Percentiles rank a stretch among this genome's conserved stretches.
Conservation (phyloP, 2,797 vertebrate genomes). For the Centroberyx gerrardi region DNA sequence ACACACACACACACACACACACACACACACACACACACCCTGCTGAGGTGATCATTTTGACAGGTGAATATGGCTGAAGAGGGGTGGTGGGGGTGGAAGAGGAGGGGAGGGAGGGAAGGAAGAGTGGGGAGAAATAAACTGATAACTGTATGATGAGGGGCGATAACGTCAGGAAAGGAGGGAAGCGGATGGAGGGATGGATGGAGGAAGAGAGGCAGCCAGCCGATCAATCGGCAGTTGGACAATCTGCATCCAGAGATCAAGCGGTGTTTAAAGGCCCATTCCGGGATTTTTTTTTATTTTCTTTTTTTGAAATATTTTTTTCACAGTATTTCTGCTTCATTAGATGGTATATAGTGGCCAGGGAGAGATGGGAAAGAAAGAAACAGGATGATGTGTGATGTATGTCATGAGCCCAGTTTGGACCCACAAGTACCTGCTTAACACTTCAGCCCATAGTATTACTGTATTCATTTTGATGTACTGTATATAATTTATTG, state of each 20-base stretch:
- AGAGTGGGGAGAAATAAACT: conserved; percentile 71
- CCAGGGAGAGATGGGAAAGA: too few relatives aligned
- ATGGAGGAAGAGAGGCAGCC: conserved; percentile 54
- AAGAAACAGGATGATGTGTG: too few relatives aligned
- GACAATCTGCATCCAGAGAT: conserved; percentile 74
- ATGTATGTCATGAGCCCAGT: too few relatives aligned
- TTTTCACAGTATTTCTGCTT: conserved; percentile 21
- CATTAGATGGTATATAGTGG: neutral
- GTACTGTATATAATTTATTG: too few relatives aligned
- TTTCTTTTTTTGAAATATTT: neutral
- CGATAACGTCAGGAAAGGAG: conserved; percentile 74
- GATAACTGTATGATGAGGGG: conserved; percentile 80
- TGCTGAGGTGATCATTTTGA: conserved; percentile 72
- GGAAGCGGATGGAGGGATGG: conserved; percentile 62
- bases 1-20: conserved; percentile 44
- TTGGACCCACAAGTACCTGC: too few relatives aligned
- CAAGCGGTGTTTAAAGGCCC: conserved; percentile 35
- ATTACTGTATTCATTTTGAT: too few relatives aligned
- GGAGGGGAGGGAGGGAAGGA: conserved; percentile 53
- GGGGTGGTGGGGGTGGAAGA: conserved; percentile 34
- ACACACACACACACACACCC: conserved; percentile 44
- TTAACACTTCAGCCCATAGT: too few relatives aligned
- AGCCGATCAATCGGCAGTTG: conserved; percentile 76
- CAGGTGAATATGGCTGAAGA: conserved; percentile 73
- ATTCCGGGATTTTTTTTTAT: neutral